Conservation (phyloP, 2,113 vertebrate species). For the Oxyruncus cristatus region DNA sequence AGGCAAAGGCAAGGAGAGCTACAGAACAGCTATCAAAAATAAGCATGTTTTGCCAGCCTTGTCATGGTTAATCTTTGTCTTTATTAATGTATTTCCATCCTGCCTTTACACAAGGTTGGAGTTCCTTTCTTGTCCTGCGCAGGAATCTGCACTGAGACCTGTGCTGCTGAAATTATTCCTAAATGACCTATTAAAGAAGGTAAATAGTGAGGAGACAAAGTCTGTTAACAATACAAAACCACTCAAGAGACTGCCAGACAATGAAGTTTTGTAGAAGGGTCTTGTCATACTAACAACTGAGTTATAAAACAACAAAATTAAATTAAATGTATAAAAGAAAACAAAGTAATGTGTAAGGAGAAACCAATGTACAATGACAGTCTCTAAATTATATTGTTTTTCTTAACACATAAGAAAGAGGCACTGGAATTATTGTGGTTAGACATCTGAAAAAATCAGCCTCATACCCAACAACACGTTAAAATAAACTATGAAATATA, state of each 20-base stretch:
- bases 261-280: background rate
- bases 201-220: background rate
- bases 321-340: background rate
- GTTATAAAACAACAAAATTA: background rate
- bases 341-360: background rate
- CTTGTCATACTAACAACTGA: background rate
- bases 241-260: background rate
- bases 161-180: background rate
- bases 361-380: background rate
- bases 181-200: background rate
- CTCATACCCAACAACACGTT: background rate
- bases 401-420: background rate
- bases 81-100: background rate
- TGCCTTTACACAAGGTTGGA: background rate
- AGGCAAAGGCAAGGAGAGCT: background rate
- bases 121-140: background rate
- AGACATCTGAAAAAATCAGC: background rate
- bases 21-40: background rate
- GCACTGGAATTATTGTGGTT: background rate
- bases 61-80: background rate
- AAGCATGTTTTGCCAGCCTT: background rate
- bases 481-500: background rate
- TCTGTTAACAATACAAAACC: background rate
- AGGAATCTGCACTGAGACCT: background rate
- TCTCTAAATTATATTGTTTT: background rate